These are phyloP conservation scores for Pheosia tremula DNA, from an alignment of 2,888 invertebrate genomes.

Conservation along the genomic window DNA sequence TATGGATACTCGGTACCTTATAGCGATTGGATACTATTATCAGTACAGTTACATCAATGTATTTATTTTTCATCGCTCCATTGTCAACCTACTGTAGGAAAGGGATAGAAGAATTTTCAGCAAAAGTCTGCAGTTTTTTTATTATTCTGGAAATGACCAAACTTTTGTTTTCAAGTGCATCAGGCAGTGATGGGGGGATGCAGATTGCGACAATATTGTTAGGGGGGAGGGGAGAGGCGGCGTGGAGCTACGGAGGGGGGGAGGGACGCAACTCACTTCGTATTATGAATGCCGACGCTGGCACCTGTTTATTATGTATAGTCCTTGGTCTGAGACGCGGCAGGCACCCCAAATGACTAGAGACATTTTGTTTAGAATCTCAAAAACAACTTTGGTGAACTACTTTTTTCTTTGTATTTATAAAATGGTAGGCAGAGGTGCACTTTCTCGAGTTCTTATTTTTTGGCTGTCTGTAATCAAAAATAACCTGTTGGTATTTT, in stretches of 20 bases:
- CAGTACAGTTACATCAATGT: too few species aligned
- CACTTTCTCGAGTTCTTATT: too few species aligned
- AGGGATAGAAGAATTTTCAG: too few species aligned
- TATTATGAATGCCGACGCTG: constrained; percentile 21
- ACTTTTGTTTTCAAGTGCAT: constrained; percentile 29
- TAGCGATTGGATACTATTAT: background rate
- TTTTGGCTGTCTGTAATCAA: too few species aligned
- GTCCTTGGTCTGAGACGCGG: constrained; percentile 16
- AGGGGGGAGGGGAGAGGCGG: background rate
- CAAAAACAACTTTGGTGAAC: too few species aligned
- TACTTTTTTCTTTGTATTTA: background rate
- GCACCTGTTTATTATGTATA: constrained; percentile 30
- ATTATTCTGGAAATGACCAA: background rate
- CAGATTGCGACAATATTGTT: constrained; percentile 33
- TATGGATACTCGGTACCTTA: background rate
- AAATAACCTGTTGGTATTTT: too few species aligned
- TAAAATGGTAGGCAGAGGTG: too few species aligned
- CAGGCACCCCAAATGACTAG: constrained; percentile 16
- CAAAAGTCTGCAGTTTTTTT: too few species aligned
- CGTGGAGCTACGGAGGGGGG: background rate
- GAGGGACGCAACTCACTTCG: constrained; percentile 20
- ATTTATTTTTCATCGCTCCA: too few species aligned
- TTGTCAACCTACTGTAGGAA: too few species aligned
- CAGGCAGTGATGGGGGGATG: constrained; percentile 12
- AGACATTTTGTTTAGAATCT: too few species aligned